Evolutionary conservation across 2,113 vertebrate genomes (phyloP), one percentile per base, ranked within the genome.

Genomic region (Bolborhynchus lineola): DNA sequence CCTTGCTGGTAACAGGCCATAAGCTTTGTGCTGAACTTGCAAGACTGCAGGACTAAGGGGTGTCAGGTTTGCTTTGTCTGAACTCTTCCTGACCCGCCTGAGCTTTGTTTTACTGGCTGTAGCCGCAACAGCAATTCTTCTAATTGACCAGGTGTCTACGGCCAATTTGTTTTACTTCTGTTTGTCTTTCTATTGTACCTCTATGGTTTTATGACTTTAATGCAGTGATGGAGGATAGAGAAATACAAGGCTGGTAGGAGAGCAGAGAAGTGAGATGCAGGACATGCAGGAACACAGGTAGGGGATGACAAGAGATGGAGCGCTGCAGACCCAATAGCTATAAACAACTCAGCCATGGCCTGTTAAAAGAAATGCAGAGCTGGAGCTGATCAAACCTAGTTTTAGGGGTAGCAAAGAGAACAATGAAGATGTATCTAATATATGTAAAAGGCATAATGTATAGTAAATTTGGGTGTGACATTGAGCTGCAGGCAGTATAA

Each of bases 1-100:
- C 28, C 82, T 57, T 69, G 29, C 26, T 72, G 82, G 79, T 88
- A 86, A 70, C 14, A 62, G 82, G 16, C 44, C 19, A 53, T 53
- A 57, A 87, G 59, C 70, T 90, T 86, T 90, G 68, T 95, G 86
- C 95, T 88, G 94, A 93, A 46, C 65, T 88, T 80, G 80, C 90
- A 92, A 25, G 71, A 16, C 88, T 89, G 29, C 50, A 37, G 84
- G 74, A 87, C 69, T 62, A 21, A 77, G 53, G 18, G 8, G 2
- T 28, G 39, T 77, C 79, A 88, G 78, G 71, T 85, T 95, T 92
- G 29, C 82, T 95, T 85, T 47, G 16, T 31, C 31, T 97, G 95
- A 97, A 95, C 96, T 94, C 64, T 65, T 74, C 2, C 10, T 93
- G 94, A 95, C 82, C 90, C 3, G 2, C 59, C 63, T 77, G 67